These are phyloP conservation scores for Heliocidaris erythrogramma DNA, from an alignment of 35 echinoderm and acorn worm species.

Conservation along the genomic window DNA sequence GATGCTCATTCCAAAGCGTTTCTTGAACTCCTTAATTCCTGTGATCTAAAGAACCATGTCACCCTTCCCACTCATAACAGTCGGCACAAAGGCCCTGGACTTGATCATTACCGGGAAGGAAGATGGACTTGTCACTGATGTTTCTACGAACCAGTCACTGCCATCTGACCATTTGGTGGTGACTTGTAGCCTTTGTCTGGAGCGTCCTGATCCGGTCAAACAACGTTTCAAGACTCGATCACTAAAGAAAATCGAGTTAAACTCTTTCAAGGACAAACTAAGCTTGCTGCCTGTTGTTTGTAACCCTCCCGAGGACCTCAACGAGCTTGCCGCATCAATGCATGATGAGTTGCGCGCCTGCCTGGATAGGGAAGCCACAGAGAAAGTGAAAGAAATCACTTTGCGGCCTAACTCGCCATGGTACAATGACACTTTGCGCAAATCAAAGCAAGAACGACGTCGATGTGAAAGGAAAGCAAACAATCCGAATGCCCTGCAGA, in stretches of 20 bases:
- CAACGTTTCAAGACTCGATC: neutral
- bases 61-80: neutral
- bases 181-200: neutral
- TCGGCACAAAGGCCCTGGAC: slow-evolving; percentile 4
- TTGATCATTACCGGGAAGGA: neutral
- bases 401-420: neutral
- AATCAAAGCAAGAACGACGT: neutral
- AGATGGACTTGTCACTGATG: neutral
- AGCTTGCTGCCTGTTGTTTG: neutral
- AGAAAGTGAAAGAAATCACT: neutral
- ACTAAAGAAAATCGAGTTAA: neutral
- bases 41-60: neutral
- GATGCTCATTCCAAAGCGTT: neutral
- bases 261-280: neutral
- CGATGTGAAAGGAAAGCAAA: neutral
- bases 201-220: neutral
- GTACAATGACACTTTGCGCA: neutral
- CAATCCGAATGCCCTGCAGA: neutral
- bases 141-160: neutral
- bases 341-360: neutral
- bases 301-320: neutral
- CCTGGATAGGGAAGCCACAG: neutral
- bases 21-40: neutral
- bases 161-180: neutral
- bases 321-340: neutral